Percentiles rank a stretch among this genome's conserved stretches.
These are phyloP conservation scores for Drosophila tripunctata DNA, from an alignment of 2,888 invertebrate species.

Conservation along the genomic window DNA sequence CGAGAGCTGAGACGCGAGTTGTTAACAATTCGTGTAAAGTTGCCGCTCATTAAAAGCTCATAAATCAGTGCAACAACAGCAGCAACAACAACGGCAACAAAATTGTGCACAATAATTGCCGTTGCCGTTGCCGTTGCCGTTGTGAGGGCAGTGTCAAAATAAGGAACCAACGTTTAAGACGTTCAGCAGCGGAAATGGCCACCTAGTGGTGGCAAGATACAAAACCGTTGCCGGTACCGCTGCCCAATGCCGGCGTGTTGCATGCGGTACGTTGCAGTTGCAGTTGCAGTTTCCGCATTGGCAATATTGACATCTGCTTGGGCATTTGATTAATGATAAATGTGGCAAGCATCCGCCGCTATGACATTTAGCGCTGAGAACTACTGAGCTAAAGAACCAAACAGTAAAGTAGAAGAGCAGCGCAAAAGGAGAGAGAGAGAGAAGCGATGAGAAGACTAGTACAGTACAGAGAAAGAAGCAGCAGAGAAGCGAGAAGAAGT, in stretches of 20 bases:
- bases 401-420: background rate
- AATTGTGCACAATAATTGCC: slow-evolving; percentile 62
- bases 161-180: slow-evolving; percentile 37
- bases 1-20: slow-evolving; percentile 44
- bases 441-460: background rate
- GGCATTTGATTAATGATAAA: slow-evolving; percentile 78
- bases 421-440: too few species aligned
- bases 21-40: slow-evolving; percentile 79
- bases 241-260: slow-evolving; percentile 22
- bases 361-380: slow-evolving; percentile 61
- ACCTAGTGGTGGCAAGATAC: slow-evolving; percentile 44
- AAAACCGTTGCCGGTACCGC: slow-evolving; percentile 20
- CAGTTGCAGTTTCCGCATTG: slow-evolving; percentile 62
- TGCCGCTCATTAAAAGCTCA: slow-evolving; percentile 80
- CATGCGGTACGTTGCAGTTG: slow-evolving; percentile 9
- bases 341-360: slow-evolving; percentile 70
- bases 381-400: too few species aligned
- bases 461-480: background rate
- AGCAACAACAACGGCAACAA: slow-evolving; percentile 24
- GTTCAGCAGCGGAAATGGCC: slow-evolving; percentile 52
- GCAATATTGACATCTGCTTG: slow-evolving; percentile 71
- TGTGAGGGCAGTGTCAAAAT: slow-evolving; percentile 64
- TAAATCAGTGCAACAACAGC: slow-evolving; percentile 66
- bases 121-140: slow-evolving; percentile 66
- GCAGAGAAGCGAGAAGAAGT: background rate